phyloP scores from a whole-genome alignment of 1,140 invertebrate genomes.

The Sitodiplosis mosellana region DNA sequence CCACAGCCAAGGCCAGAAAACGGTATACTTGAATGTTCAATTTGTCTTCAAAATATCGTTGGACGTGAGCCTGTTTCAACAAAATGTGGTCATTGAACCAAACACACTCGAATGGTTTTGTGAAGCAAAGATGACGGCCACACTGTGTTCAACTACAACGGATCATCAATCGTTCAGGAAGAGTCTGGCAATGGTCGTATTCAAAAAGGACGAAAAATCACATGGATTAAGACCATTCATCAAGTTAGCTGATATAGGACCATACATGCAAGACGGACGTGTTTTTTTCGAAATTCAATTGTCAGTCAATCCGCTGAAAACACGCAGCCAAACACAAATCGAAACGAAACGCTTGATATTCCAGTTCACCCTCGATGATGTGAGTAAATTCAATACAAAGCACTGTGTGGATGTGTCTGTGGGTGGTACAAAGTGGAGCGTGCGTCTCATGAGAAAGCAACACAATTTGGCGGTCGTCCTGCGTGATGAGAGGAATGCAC shows the following conservation, averaged over 20 bases:
- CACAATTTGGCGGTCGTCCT: neutral
- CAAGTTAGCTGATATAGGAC: neutral
- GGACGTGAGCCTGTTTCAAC: neutral
- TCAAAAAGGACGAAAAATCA: neutral
- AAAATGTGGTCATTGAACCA: neutral
- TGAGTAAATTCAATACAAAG: neutral
- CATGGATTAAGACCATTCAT: neutral
- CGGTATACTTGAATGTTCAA: neutral
- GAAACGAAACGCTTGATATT: neutral
- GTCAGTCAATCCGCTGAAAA: neutral
- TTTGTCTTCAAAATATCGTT: neutral
- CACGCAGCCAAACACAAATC: neutral
- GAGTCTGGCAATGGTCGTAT: neutral
- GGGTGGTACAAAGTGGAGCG: neutral
- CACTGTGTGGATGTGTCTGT: neutral
- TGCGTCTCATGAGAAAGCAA: neutral
- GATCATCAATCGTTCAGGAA: neutral
- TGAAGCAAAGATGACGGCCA: neutral
- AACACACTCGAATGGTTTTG: too few relatives aligned
- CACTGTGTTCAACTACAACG: neutral
- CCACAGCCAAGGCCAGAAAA: conserved; percentile 9
- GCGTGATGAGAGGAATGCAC: too few relatives aligned
- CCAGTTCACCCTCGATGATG: neutral
- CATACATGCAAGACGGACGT: neutral
- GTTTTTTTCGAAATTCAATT: neutral